Base-by-base conservation (phyloP, 2,113 vertebrate species). In the Protomyctophum bolini region DNA sequence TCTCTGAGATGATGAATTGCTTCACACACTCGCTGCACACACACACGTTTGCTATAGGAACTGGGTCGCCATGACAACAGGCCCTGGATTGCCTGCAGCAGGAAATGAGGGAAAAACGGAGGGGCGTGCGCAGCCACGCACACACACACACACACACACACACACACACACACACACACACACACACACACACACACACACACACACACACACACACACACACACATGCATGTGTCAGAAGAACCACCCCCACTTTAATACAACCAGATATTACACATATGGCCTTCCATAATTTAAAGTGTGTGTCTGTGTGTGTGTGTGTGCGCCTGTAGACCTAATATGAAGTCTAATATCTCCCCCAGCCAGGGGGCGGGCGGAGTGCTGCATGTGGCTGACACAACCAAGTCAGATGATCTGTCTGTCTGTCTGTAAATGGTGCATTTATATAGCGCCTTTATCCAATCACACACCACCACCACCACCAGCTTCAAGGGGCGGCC, bases 41-140 rank as follows among this genome's bases (percentile, higher is more conserved):
- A 67, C 33, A 41, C 33, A 41, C 33, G 33, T 41, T 41, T 49
- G 52, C 54, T 45, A 49, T 58, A 57, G 10, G 46, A 73, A 75
- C 71, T 70, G 75, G 76, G 86, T 88, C 75, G 46, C 83, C 82
- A 90, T 90, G 80, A 87, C 76, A 88, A 90, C 87, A 77, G 58
- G 66, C 52, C 33, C 33, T 65, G 76, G 70, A 67, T 73, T 68
- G 65, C n/a, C 47, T 68, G 55, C 51, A 54, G 15, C 49, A 70
- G 49, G 63, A 78, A 68, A 68, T 57, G 63, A 71, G 70, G 49
- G 58, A 51, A 54, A 15, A 66, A 9, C 15, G 52, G 56, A 4
- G 49, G 9, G 58, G n/a, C 52, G n/a, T 4, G 14, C 11, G 14
- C 54, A 75, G n/a, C n/a, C n/a, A n/a, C n/a, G n/a, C n/a, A n/a